Base-by-base conservation (phyloP, 2,888 invertebrate genomes). In the Phanerotoma sp. region DNA sequence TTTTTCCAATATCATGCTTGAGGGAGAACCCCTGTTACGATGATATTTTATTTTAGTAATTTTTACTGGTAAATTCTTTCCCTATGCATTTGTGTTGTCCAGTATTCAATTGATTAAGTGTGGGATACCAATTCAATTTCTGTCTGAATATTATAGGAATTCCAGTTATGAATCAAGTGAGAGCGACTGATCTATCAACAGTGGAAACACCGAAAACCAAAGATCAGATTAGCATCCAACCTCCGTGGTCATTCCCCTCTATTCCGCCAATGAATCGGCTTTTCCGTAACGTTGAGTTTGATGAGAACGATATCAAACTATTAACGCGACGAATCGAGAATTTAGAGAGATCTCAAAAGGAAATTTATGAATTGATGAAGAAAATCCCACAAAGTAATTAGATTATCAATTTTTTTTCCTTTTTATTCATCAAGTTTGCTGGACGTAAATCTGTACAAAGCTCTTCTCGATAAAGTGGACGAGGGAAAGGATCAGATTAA, bases 291-390 rank as follows among this genome's bases (percentile, higher is more conserved):
- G 38, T 20, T 38, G 44, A 53, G 11, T 46, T 55, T 0, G 30
- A 52, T 37, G 33, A 52, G 22, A 45, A 41, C 9, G 22, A 15
- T 22, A 22, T 32, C 20, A 15, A 10, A 20, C 18, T 20, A 15
- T 21, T 62, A 20, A 38, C 46, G 10, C 49, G 32, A 21, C 51
- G 62, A 40, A 40, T 67, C 5, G 30, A 42, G 1, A 47, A 22
- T 3, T 44, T 68, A 30, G 65, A 68, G 37, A 51, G 46, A 5
- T 54, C 54, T 3, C 64, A 65, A 16, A 49, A 53, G 6, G 57
- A 57, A 5, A 40, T 66, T 5, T 20, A 57, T 5, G 13, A 51
- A 6, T 41, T 49, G 11, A 15, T 66, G 7, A 51, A 46, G 21
- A 56, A 61, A 28, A 10, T 62, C 1, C 25, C 9, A 2, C 15